Evolutionary conservation across 2,797 vertebrate genomes (phyloP).

Genomic region (Sebastes reedi): DNA sequence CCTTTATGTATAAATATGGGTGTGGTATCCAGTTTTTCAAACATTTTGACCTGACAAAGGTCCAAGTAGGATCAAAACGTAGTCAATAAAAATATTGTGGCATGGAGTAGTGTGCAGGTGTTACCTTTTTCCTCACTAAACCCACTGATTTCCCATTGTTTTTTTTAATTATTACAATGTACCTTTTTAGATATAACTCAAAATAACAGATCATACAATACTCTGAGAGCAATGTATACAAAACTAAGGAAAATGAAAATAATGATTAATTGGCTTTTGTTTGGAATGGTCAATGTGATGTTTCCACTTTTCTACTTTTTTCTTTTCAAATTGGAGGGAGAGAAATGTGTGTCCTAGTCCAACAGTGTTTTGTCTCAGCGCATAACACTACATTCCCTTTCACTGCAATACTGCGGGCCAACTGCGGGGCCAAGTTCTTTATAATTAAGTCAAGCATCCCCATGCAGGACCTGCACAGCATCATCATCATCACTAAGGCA

Average conservation of each 20-base stretch:
- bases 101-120: too few species aligned
- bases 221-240: too few species aligned
- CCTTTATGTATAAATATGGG: too few species aligned
- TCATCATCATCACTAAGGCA: slow-evolving; percentile 32
- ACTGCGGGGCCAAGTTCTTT: not conserved
- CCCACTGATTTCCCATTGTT: not conserved
- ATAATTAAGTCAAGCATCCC: not conserved
- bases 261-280: not conserved
- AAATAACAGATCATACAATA: not conserved
- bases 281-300: not conserved
- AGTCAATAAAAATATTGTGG: too few species aligned
- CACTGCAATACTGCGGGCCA: not conserved
- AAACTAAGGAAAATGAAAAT: not conserved
- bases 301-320: not conserved
- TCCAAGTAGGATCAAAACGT: too few species aligned
- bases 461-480: slow-evolving; percentile 4
- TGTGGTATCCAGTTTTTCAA: too few species aligned
- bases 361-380: not conserved
- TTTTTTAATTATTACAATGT: not conserved
- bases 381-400: not conserved
- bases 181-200: not conserved
- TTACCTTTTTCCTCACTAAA: not conserved
- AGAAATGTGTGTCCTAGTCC: not conserved
- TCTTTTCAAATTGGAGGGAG: not conserved
- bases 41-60: too few species aligned